These are phyloP conservation scores for Selene dorsalis DNA, from an alignment of 2,797 vertebrate genomes.

Conservation along the genomic window DNA sequence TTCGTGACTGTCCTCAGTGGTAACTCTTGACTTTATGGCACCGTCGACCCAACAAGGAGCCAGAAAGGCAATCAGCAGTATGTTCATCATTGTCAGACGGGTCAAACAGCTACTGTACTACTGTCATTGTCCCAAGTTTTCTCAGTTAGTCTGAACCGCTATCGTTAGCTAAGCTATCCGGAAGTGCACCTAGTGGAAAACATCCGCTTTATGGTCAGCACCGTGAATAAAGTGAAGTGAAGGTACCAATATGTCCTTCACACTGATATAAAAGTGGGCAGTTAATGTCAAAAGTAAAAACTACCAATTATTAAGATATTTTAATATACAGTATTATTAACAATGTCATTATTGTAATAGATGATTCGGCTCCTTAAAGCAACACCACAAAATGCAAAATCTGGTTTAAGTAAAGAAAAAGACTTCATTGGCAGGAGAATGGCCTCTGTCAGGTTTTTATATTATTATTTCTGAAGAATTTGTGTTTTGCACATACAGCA, in stretches of 20 bases:
- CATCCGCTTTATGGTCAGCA: conserved; percentile 53
- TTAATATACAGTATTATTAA: background rate
- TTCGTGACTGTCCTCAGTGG: conserved; percentile 55
- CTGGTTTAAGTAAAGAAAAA: background rate
- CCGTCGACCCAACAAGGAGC: conserved; percentile 65
- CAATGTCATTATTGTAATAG: background rate
- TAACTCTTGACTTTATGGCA: conserved; percentile 61
- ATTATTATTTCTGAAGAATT: background rate
- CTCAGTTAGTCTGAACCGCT: conserved; percentile 1
- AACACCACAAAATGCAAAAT: no score
- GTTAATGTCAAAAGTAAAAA: background rate
- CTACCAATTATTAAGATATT: background rate
- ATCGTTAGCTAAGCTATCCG: conserved; percentile 58
- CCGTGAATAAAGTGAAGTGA: no score
- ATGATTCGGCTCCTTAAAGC: background rate
- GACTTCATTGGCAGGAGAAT: background rate
- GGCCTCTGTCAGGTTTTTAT: no score
- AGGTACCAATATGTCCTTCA: background rate
- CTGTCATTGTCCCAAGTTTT: conserved; percentile 50
- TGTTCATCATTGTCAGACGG: conserved; percentile 55
- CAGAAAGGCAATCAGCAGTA: conserved; percentile 56
- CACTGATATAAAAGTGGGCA: background rate
- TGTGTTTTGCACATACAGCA: background rate
- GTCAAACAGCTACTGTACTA: background rate
- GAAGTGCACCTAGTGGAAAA: conserved; percentile 70